Percentiles rank a stretch among this genome's conserved stretches.
phyloP scores from a whole-genome alignment of 2,797 vertebrate species.

The Phrynocephalus vlangalii region DNA sequence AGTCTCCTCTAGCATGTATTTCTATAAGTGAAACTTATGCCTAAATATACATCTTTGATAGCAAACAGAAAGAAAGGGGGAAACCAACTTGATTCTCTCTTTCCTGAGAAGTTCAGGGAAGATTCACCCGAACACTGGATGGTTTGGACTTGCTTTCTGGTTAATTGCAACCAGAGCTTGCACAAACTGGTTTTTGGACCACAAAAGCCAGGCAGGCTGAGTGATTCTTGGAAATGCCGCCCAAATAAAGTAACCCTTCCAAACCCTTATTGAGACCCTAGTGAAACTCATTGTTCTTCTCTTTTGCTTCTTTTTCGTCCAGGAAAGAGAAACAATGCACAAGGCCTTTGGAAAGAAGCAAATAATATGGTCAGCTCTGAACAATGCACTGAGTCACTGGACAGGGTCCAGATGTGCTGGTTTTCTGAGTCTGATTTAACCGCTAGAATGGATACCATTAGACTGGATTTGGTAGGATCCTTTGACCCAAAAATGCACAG shows the following conservation, averaged over 20 bases:
- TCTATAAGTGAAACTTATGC: neutral
- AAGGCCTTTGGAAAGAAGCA: neutral
- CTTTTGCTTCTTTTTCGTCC: neutral
- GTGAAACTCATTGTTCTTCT: slow-evolving; percentile 3
- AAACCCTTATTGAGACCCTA: neutral
- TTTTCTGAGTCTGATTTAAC: slow-evolving; percentile 4
- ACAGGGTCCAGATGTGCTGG: neutral
- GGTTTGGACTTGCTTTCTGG: too few relatives aligned
- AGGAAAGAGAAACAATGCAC: neutral
- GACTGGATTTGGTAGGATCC: neutral
- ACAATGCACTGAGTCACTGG: neutral
- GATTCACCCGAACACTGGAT: neutral
- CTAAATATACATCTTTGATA: neutral
- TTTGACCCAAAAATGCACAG: neutral
- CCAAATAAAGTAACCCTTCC: too few relatives aligned
- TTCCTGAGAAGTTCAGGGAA: neutral
- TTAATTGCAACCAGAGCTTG: too few relatives aligned
- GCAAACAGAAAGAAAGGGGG: neutral
- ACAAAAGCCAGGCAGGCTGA: too few relatives aligned
- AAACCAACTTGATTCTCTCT: neutral
- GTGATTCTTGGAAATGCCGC: too few relatives aligned
- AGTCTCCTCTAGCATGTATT: neutral
- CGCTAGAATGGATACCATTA: neutral
- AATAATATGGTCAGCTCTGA: neutral
- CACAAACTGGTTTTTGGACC: too few relatives aligned